Percentiles rank a stretch among this genome's conserved stretches.
Conservation (phyloP, 2,113 vertebrate species). For the Halichoerus grypus region DNA sequence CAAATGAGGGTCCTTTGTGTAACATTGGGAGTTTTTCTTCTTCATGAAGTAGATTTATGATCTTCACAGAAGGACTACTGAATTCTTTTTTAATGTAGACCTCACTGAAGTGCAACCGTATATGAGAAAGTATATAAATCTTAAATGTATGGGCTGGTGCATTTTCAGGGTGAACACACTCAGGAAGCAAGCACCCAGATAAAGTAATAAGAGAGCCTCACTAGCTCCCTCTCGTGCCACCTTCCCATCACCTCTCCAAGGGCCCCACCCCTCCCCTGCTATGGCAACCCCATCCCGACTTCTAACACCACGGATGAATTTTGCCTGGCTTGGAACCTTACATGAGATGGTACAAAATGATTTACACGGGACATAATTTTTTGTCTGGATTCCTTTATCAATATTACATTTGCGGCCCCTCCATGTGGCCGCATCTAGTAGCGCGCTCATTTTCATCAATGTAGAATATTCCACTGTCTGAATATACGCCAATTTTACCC, state of each 20-base stretch:
- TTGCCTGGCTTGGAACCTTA: background rate
- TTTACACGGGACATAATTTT: background rate
- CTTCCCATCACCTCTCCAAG: background rate
- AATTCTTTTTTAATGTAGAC: background rate
- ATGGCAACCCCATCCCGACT: background rate
- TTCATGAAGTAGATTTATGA: background rate
- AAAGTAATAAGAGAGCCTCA: background rate
- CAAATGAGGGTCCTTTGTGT: background rate
- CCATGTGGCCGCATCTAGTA: background rate
- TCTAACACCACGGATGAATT: background rate
- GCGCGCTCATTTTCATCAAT: background rate
- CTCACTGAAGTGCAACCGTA: background rate
- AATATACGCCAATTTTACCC: background rate
- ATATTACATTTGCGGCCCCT: background rate
- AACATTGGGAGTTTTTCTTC: background rate
- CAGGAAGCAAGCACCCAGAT: background rate
- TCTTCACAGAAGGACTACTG: background rate
- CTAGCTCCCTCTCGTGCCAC: too few species aligned
- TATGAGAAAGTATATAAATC: background rate
- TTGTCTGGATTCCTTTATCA: background rate
- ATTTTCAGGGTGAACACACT: background rate
- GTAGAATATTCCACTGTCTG: background rate
- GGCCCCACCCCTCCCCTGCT: too few species aligned
- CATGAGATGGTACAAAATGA: background rate
- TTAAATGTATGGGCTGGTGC: background rate